Conservation (phyloP, 2,797 vertebrate genomes). For the Salmo trutta region DNA sequence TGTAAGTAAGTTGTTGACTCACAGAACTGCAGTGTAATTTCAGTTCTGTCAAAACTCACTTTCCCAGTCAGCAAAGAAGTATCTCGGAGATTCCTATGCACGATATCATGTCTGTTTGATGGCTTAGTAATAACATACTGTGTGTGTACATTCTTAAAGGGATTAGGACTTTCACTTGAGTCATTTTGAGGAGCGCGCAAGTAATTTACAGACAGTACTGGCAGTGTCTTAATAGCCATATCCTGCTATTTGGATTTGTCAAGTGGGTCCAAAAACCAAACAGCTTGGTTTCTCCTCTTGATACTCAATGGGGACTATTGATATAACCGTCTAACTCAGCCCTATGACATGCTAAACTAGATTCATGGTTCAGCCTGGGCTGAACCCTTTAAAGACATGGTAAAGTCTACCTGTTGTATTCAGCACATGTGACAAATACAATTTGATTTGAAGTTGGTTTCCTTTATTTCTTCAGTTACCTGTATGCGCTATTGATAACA, state of each 20-base stretch:
- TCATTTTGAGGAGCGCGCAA: not conserved
- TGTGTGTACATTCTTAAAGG: not conserved
- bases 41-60: constrained; percentile 45
- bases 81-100: not conserved
- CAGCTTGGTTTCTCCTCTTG: not conserved
- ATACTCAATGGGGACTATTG: not conserved
- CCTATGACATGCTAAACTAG: constrained; percentile 27
- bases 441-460: too few species aligned
- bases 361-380: constrained; percentile 15
- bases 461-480: too few species aligned
- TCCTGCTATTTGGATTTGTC: not conserved
- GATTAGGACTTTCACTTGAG: not conserved
- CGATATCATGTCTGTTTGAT: not conserved
- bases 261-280: not conserved
- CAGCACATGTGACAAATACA: too few species aligned
- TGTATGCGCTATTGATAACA: too few species aligned
- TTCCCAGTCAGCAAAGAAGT: constrained; percentile 32
- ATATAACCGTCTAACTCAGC: not conserved
- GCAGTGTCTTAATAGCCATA: not conserved
- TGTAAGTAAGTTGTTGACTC: not conserved
- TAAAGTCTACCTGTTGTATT: too few species aligned
- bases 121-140: too few species aligned
- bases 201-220: not conserved
- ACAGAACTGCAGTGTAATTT: not conserved
- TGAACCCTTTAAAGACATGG: too few species aligned